Percentiles rank a stretch among this genome's conserved stretches.
phyloP scores from a whole-genome alignment of 2,797 vertebrate genomes.

The Parotocinclus haroldoi region DNA sequence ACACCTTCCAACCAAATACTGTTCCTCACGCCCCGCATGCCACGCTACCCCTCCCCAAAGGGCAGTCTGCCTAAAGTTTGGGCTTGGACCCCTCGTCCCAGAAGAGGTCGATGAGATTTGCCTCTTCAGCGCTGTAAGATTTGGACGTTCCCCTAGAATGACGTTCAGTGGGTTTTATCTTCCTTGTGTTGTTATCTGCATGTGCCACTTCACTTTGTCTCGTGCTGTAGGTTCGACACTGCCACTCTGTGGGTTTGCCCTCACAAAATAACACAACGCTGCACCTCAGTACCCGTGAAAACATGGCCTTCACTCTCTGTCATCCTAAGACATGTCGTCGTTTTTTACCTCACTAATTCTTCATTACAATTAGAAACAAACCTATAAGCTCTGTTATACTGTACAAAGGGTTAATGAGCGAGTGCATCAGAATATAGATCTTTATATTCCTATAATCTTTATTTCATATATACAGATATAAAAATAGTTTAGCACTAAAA shows the following conservation, averaged over 20 bases:
- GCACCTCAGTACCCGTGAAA: conserved; percentile 32
- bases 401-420: too few relatives aligned
- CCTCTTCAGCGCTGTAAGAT: conserved; percentile 20
- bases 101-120: conserved; percentile 26
- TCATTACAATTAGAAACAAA: too few relatives aligned
- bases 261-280: conserved; percentile 12
- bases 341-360: too few relatives aligned
- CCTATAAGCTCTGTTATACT: too few relatives aligned
- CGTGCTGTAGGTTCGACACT: conserved; percentile 50
- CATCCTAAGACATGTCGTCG: too few relatives aligned
- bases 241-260: conserved; percentile 26
- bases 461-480: too few relatives aligned
- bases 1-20: conserved; percentile 64
- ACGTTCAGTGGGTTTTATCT: too few relatives aligned
- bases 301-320: conserved; percentile 29
- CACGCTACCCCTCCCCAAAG: conserved; percentile 74
- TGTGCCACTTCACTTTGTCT: conserved; percentile 55
- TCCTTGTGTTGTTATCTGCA: conserved; percentile 59
- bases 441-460: too few relatives aligned
- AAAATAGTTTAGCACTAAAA: too few relatives aligned
- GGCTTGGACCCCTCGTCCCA: background rate
- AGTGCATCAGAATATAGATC: too few relatives aligned
- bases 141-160: conserved; percentile 28
- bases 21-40: conserved; percentile 66
- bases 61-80: conserved; percentile 76